Evolutionary conservation across 2,888 invertebrate genomes (phyloP).

Genomic region (Alentia gelatinosa): DNA sequence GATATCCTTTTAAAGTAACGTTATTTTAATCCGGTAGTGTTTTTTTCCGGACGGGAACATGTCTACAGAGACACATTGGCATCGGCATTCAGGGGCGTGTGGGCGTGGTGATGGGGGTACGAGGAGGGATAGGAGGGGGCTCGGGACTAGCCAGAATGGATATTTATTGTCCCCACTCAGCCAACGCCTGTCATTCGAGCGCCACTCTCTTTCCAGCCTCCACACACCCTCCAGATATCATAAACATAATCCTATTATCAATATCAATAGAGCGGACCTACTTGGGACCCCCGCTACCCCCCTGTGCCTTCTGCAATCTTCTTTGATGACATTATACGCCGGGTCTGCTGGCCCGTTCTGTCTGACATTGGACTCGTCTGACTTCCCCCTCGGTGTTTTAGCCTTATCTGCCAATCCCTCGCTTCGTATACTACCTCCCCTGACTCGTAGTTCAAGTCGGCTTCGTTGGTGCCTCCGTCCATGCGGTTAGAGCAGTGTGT

Average conservation of each 20-base stretch:
- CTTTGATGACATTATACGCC: constrained; percentile 34
- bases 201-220: background rate
- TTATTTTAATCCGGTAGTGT: background rate
- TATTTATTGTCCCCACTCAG: constrained; percentile 14
- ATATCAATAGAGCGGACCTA: constrained; percentile 48
- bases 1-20: too few relatives aligned
- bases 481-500: too few relatives aligned
- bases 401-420: background rate
- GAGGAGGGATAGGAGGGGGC: background rate
- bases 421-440: too few relatives aligned
- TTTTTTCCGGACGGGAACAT: background rate
- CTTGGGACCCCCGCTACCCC: constrained; percentile 13
- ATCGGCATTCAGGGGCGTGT: background rate
- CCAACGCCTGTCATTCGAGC: background rate
- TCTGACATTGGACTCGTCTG: background rate
- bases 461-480: too few relatives aligned
- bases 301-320: too few relatives aligned
- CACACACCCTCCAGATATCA: constrained; percentile 40
- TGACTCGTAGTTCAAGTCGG: too few relatives aligned
- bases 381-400: background rate
- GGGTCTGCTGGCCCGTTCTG: background rate
- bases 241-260: constrained; percentile 53
- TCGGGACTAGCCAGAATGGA: background rate
- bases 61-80: background rate
- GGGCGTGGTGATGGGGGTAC: background rate